Percentiles rank a stretch among this genome's conserved stretches.
These are phyloP conservation scores for Halocynthia roretzi DNA, from an alignment of 23 tunicate genomes.

Conservation along the genomic window DNA sequence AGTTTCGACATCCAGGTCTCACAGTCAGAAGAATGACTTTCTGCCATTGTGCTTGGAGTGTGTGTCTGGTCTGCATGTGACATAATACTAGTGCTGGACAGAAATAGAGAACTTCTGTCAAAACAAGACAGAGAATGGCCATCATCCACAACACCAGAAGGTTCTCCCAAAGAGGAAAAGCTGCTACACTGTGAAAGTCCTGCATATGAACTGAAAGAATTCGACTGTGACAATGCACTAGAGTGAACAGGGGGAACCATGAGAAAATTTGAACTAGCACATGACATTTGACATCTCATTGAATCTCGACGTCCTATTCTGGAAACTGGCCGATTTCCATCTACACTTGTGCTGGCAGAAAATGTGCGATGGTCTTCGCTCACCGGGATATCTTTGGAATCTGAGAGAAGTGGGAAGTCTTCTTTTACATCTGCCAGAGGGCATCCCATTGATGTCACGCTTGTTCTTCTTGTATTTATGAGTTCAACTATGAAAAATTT, in stretches of 20 bases:
- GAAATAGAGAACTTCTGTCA: neutral
- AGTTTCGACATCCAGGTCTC: conserved; percentile 9
- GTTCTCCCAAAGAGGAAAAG: conserved; percentile 4
- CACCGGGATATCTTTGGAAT: neutral
- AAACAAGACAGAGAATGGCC: neutral
- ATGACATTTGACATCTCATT: neutral
- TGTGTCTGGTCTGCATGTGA: neutral
- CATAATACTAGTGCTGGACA: neutral
- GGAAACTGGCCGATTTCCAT: neutral
- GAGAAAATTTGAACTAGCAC: conserved; percentile 13
- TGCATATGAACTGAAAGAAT: neutral
- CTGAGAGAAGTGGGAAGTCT: conserved; percentile 8
- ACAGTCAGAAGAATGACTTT: too few relatives aligned
- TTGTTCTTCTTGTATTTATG: conserved; percentile 1
- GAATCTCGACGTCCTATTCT: neutral
- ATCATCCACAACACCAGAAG: neutral
- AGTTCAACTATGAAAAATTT: neutral
- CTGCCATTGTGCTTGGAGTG: neutral
- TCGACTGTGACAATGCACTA: neutral
- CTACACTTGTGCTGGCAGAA: neutral
- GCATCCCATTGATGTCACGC: conserved; percentile 11
- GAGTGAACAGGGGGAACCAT: conserved; percentile 13
- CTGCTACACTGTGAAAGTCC: conserved; percentile 4
- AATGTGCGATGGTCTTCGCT: too few relatives aligned
- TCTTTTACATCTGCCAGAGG: conserved; percentile 8